Conservation (phyloP, 2,797 vertebrate genomes). For the Sciaenops ocellatus region DNA sequence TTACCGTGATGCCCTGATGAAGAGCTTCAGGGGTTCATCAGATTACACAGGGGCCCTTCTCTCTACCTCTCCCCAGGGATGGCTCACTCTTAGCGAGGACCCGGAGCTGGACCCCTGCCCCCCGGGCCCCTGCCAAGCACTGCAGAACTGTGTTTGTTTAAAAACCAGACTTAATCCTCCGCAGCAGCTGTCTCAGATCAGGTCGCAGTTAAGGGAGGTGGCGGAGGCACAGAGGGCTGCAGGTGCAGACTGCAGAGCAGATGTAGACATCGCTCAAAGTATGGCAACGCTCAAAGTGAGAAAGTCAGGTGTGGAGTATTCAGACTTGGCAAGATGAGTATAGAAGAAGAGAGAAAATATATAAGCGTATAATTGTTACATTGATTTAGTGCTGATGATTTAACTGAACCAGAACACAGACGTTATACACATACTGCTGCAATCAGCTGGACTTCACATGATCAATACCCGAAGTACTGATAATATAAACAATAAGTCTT, state of each 20-base stretch:
- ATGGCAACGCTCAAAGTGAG: conserved; percentile 18
- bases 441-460: not conserved
- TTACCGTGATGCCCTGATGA: not conserved
- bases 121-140: conserved; percentile 60
- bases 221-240: conserved; percentile 50
- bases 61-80: conserved; percentile 62
- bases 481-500: not conserved
- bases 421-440: not conserved
- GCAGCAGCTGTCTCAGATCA: conserved; percentile 85
- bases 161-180: conserved; percentile 83
- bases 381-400: not conserved
- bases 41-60: conserved; percentile 61
- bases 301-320: conserved; percentile 34
- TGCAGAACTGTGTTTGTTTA: conserved; percentile 82
- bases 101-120: conserved; percentile 49
- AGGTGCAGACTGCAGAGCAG: conserved; percentile 73
- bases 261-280: conserved; percentile 46
- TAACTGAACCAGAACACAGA: not conserved
- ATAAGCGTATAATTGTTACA: not conserved
- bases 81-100: conserved; percentile 51
- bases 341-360: not conserved
- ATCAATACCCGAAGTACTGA: not conserved
- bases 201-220: conserved; percentile 60
- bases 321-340: not conserved
- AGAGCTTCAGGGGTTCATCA: conserved; percentile 54